Conservation (phyloP, 1,140 invertebrate genomes). For the Antheraea mylitta region DNA sequence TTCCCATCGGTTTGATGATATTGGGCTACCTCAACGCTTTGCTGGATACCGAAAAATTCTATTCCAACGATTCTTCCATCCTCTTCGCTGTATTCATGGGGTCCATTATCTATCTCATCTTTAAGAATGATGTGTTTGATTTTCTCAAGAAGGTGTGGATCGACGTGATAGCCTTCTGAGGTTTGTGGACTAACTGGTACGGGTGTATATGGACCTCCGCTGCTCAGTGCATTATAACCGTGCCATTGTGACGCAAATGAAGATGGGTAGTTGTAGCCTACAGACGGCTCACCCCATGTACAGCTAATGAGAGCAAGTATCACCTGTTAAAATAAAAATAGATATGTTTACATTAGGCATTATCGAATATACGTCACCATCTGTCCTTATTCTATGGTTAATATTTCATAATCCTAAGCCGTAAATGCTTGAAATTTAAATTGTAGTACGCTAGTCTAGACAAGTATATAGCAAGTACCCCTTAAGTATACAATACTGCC, state of each 20-base stretch:
- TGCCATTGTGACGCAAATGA: background rate
- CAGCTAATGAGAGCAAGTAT: background rate
- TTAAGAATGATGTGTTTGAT: slow-evolving; percentile 89
- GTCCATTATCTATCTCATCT: slow-evolving; percentile 83
- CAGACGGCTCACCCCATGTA: background rate
- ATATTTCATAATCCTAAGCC: too few species aligned
- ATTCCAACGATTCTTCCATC: background rate
- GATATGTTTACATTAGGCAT: background rate
- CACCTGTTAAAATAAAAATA: background rate
- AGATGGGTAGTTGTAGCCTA: background rate
- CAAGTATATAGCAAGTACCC: too few species aligned
- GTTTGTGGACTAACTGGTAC: slow-evolving; percentile 86
- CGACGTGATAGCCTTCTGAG: slow-evolving; percentile 88
- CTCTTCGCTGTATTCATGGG: background rate
- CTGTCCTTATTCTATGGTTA: too few species aligned
- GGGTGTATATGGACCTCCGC: slow-evolving; percentile 85
- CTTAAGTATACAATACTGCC: too few species aligned
- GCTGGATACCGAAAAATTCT: background rate
- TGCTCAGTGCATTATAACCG: slow-evolving; percentile 49
- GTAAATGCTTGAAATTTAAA: too few species aligned
- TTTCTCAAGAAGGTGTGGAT: slow-evolving; percentile 87
- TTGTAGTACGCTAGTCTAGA: too few species aligned
- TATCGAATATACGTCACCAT: too few species aligned
- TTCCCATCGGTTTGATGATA: background rate
- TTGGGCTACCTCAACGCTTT: background rate